Base-by-base conservation (phyloP, 2,888 invertebrate genomes). In the Drosophila recens region DNA sequence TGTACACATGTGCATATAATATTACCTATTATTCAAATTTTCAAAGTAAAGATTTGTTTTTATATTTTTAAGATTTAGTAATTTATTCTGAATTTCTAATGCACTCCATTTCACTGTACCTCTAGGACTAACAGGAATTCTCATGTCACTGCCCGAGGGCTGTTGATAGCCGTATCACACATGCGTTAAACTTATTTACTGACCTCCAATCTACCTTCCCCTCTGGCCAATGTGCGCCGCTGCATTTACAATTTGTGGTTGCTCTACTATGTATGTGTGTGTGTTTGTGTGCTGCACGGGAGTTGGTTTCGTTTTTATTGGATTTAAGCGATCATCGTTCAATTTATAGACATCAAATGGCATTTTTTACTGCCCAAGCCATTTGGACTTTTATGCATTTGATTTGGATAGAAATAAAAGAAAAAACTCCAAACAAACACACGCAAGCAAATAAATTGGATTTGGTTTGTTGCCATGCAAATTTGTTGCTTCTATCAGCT, bases 331-430 rank as follows among this genome's bases (percentile, higher is more conserved):
- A 67, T 78, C 66, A 80, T 67, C 75, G 69, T 68, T 63, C 63
- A 70, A 72, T 80, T 80, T 78, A 80, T 72, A 58, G 75, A 58
- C 68, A 77, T 75, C 64, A 74, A 79, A 75, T 77, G 54, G 48
- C 52, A 69, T 67, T 74, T 79, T 79, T 79, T 79, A 71, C 67
- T 63, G 67, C 58, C 54, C 45, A 42, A 51, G 51, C 61, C 45
- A 64, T 75, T 75, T 74, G 45, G 33, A 15, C 30, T 74, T 76
- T 77, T 72, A 66, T 79, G 68, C 49, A 59, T 57, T 67, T 53
- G 65, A 62, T 48, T 53, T 67, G 59, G 36, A 48, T 57, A 34
- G 48, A 46, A 59, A 57, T 10, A 48, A 23, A 27, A 57, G 27
- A 27, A 30, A 30, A 5, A 30, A 9, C n/a, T 23, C 6, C 13